Percentiles rank a stretch among this genome's conserved stretches.
These are phyloP conservation scores for Trichosurus vulpecula DNA, from an alignment of 2,797 vertebrate species.

Conservation along the genomic window DNA sequence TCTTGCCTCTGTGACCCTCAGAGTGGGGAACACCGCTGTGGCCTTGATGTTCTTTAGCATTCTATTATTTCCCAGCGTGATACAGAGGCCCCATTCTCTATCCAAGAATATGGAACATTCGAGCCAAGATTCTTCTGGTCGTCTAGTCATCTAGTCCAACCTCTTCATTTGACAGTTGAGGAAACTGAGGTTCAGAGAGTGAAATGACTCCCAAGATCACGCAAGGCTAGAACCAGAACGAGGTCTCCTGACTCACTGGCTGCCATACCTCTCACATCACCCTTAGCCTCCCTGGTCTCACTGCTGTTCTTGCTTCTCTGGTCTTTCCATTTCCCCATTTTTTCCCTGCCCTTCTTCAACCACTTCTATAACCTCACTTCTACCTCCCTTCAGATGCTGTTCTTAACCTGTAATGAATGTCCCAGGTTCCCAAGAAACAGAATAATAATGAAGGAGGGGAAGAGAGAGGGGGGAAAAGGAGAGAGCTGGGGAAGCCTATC, in stretches of 20 bases:
- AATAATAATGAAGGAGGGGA: not conserved
- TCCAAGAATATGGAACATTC: not conserved
- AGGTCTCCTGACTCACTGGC: not conserved
- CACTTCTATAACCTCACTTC: not conserved
- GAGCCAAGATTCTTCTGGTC: not conserved
- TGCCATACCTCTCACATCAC: not conserved
- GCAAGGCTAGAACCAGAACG: too few relatives aligned
- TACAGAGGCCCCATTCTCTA: not conserved
- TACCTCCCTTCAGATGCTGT: not conserved
- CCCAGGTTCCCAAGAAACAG: not conserved
- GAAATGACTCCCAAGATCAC: not conserved
- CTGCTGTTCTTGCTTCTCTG: not conserved
- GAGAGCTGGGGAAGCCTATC: not conserved
- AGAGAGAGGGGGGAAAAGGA: not conserved
- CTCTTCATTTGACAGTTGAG: not conserved
- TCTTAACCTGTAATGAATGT: not conserved
- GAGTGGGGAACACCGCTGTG: not conserved
- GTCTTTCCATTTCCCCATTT: not conserved
- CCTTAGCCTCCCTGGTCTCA: not conserved
- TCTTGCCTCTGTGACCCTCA: not conserved
- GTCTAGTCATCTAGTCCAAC: not conserved
- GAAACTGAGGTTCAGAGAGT: not conserved
- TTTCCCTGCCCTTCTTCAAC: not conserved
- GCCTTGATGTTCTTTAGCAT: not conserved
- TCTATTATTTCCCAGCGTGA: not conserved